phyloP scores from a whole-genome alignment of 2,797 vertebrate species.

The Todus mexicanus region DNA sequence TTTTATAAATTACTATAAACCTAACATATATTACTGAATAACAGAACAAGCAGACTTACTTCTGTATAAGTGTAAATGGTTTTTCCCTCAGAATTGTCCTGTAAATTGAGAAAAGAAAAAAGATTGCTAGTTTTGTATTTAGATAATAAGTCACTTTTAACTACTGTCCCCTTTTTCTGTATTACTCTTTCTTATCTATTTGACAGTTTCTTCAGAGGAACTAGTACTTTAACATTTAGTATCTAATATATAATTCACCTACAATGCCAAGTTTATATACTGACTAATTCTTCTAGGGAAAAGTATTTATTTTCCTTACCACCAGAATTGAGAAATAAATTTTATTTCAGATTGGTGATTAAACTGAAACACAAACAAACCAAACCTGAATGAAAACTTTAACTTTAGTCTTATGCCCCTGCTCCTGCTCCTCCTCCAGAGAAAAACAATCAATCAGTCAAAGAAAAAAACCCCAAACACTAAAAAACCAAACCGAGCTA shows the following conservation, averaged over 20 bases:
- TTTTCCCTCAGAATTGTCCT: not conserved
- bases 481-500: no score
- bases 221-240: not conserved
- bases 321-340: not conserved
- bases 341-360: not conserved
- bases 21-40: not conserved
- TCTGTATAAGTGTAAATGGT: not conserved
- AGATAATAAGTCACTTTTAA: not conserved
- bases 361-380: not conserved
- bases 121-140: not conserved
- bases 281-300: not conserved
- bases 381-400: not conserved
- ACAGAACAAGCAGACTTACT: slow-evolving; percentile 17
- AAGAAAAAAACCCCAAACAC: not conserved
- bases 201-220: not conserved
- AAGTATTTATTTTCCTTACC: not conserved
- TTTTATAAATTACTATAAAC: not conserved
- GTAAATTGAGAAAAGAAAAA: not conserved
- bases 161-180: not conserved
- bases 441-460: no score
- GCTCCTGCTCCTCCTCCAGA: no score
- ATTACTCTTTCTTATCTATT: not conserved
- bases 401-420: not conserved
- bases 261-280: not conserved
- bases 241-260: not conserved